These are phyloP conservation scores for Phodopus roborovskii DNA, from an alignment of 2,113 vertebrate species.

Conservation along the genomic window DNA sequence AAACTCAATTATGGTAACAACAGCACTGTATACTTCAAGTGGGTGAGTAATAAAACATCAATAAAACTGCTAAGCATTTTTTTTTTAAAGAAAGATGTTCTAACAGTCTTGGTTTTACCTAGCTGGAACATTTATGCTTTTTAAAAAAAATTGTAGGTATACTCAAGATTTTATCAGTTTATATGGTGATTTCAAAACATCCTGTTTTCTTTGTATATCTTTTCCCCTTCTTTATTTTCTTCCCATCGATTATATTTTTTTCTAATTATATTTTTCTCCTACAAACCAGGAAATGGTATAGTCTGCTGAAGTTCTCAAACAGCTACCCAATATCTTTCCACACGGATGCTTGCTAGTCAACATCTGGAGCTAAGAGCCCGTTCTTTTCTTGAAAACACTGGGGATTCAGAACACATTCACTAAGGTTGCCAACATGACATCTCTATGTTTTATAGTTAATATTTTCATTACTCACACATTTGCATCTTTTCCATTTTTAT, in stretches of 20 bases:
- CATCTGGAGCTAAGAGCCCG: neutral
- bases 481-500: neutral
- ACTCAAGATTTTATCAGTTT: neutral
- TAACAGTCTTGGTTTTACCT: neutral
- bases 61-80: conserved; percentile 12
- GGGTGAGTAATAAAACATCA: neutral
- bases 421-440: neutral
- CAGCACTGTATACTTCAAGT: neutral
- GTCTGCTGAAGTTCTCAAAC: neutral
- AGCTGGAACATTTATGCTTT: neutral
- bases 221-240: neutral
- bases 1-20: neutral
- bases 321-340: conserved; percentile 4
- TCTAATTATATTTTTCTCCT: neutral
- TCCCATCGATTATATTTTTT: neutral
- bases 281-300: neutral
- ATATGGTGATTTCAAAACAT: neutral
- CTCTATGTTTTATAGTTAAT: neutral
- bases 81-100: neutral
- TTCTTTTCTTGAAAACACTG: neutral
- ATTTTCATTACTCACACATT: neutral
- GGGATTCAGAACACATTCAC: neutral
- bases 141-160: neutral
- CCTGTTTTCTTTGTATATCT: neutral
- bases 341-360: neutral